Conservation (phyloP, 2,113 vertebrate genomes). For the Heliornis fulica region DNA sequence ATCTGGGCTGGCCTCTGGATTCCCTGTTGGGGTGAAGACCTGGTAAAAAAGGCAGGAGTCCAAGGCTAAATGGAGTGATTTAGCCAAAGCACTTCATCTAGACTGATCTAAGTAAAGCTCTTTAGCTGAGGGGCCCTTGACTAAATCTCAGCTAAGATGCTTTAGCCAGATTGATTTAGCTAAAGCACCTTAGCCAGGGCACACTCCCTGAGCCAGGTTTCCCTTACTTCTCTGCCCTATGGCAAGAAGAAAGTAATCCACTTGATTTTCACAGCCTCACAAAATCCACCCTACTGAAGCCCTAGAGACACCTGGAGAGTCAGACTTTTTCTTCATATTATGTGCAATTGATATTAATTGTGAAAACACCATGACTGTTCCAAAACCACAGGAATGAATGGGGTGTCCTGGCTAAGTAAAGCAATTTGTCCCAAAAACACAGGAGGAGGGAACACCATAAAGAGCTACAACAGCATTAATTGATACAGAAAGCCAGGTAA, state of each 20-base stretch:
- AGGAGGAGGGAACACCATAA: not conserved
- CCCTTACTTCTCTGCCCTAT: not conserved
- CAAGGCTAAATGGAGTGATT: not conserved
- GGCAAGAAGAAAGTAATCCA: not conserved
- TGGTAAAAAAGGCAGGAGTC: not conserved
- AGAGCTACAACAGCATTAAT: not conserved
- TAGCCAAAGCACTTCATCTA: conserved; percentile 9
- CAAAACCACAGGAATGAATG: no score
- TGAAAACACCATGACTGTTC: not conserved
- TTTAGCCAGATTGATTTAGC: conserved; percentile 27
- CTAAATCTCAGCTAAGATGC: conserved; percentile 43
- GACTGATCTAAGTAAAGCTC: conserved; percentile 36
- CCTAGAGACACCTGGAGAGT: not conserved
- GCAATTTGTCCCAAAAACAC: not conserved
- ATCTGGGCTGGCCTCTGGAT: not conserved
- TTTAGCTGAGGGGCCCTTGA: conserved; percentile 8
- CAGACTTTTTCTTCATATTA: not conserved
- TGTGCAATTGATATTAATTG: not conserved
- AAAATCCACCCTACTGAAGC: not conserved
- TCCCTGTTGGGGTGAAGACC: not conserved
- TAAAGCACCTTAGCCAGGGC: conserved; percentile 35
- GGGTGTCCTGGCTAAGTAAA: no score
- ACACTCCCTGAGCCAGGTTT: not conserved
- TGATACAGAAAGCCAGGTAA: not conserved
- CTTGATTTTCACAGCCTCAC: not conserved